A percentile compares a stretch with the other conserved stretches of the same genome.
Conservation (phyloP, 2,888 invertebrate genomes). For the Acronicta aceris region DNA sequence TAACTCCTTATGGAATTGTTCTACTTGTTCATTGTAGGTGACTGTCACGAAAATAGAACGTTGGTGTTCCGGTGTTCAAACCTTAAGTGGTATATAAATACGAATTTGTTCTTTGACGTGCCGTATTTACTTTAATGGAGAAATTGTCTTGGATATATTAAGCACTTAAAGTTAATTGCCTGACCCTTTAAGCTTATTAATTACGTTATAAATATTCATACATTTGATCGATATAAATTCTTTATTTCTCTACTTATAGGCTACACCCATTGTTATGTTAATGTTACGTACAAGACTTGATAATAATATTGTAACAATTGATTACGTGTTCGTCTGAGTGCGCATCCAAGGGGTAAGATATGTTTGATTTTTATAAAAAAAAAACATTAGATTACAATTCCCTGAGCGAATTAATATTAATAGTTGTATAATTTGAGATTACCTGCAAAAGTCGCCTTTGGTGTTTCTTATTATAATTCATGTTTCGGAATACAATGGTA, state of each 20-base stretch:
- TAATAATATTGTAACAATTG: too few relatives aligned
- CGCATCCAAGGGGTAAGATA: too few relatives aligned
- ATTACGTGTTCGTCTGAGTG: too few relatives aligned
- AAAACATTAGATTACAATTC: too few relatives aligned
- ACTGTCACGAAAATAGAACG: conserved; percentile 38
- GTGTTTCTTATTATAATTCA: conserved; percentile 65
- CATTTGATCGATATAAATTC: conserved; percentile 1
- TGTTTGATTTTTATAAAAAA: too few relatives aligned
- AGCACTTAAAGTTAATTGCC: conserved; percentile 9
- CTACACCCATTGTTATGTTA: conserved; percentile 2
- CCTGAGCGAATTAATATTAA: too few relatives aligned
- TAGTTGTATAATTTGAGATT: conserved; percentile 16
- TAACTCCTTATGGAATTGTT: conserved; percentile 37
- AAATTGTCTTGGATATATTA: conserved; percentile 29
- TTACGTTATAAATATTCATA: conserved; percentile 24
- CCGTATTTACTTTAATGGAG: conserved; percentile 24
- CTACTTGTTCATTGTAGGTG: conserved; percentile 24
- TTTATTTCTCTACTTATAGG: conserved; percentile 6
- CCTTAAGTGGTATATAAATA: conserved; percentile 31
- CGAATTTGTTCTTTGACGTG: conserved; percentile 9
- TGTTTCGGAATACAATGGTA: conserved; percentile 76
- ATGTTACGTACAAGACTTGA: neutral
- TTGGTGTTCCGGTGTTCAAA: conserved; percentile 16
- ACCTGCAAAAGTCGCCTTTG: conserved; percentile 38
- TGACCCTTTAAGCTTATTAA: conserved; percentile 29